Percentiles rank a stretch among this genome's conserved stretches.
These are phyloP conservation scores for Tanytarsus gracilentus DNA, from an alignment of 2,888 invertebrate genomes.

Conservation along the genomic window DNA sequence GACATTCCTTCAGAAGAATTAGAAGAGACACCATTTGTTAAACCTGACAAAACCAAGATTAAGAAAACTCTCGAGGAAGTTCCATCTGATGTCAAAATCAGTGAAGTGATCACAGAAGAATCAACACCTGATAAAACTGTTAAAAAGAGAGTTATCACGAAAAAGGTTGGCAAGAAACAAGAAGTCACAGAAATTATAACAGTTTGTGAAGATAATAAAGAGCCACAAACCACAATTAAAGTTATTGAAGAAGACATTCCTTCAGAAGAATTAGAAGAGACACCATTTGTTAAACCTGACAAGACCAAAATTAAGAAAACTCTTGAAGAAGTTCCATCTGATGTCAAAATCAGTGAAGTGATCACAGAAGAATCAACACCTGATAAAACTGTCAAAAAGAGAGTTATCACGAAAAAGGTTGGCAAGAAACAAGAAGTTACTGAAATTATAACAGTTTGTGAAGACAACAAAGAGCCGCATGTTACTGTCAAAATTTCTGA, in stretches of 20 bases:
- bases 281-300: slow-evolving; percentile 31
- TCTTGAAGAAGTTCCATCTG: slow-evolving; percentile 35
- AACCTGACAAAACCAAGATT: neutral
- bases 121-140: slow-evolving; percentile 34
- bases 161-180: neutral
- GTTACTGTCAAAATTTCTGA: slow-evolving; percentile 35
- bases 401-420: slow-evolving; percentile 34
- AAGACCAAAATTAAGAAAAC: slow-evolving; percentile 33
- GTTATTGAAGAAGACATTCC: slow-evolving; percentile 33
- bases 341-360: slow-evolving; percentile 31
- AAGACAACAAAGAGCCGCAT: slow-evolving; percentile 37
- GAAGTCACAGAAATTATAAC: slow-evolving; percentile 40
- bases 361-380: slow-evolving; percentile 29
- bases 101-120: slow-evolving; percentile 39
- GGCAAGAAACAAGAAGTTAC: slow-evolving; percentile 34
- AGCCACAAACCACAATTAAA: slow-evolving; percentile 36
- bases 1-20: slow-evolving; percentile 29
- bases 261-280: slow-evolving; percentile 24
- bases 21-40: slow-evolving; percentile 30
- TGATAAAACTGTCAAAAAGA: slow-evolving; percentile 32
- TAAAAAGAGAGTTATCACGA: neutral
- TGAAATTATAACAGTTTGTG: slow-evolving; percentile 38
- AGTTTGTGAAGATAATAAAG: slow-evolving; percentile 39
- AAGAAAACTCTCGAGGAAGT: slow-evolving; percentile 31
- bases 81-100: slow-evolving; percentile 32